These are phyloP conservation scores for Prunella himalayana DNA, from an alignment of 2,113 vertebrate species.

Conservation along the genomic window DNA sequence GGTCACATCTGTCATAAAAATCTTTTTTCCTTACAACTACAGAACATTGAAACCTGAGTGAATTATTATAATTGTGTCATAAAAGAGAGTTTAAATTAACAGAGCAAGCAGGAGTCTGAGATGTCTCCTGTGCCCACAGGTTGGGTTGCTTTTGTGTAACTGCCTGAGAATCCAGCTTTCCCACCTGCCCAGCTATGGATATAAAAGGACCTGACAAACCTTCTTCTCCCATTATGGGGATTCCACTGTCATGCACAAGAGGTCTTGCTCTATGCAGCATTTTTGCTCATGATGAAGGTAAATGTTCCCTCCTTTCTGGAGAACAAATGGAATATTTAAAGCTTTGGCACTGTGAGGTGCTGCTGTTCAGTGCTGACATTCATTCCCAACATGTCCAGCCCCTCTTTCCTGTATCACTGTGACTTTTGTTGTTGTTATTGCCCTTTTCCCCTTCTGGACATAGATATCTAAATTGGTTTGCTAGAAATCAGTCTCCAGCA, in stretches of 20 bases:
- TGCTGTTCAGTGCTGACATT: neutral
- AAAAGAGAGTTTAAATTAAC: neutral
- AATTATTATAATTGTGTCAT: neutral
- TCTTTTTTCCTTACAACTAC: neutral
- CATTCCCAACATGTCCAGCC: neutral
- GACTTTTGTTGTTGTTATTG: neutral
- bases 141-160: neutral
- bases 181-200: neutral
- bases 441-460: neutral
- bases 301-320: neutral
- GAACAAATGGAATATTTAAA: neutral
- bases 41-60: neutral
- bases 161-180: neutral
- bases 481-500: neutral
- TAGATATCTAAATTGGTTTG: neutral
- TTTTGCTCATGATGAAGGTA: neutral
- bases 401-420: neutral
- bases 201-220: neutral
- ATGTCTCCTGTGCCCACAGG: neutral
- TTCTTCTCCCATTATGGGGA: neutral
- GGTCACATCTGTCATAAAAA: neutral
- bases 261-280: rapidly evolving
- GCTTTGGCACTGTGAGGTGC: neutral
- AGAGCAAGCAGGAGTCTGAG: neutral
- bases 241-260: neutral